Percentiles rank a stretch among this genome's conserved stretches.
These are phyloP conservation scores for Trachythela sp. DNA, from an alignment of 64 coral and sea anemone species.

Conservation along the genomic window DNA sequence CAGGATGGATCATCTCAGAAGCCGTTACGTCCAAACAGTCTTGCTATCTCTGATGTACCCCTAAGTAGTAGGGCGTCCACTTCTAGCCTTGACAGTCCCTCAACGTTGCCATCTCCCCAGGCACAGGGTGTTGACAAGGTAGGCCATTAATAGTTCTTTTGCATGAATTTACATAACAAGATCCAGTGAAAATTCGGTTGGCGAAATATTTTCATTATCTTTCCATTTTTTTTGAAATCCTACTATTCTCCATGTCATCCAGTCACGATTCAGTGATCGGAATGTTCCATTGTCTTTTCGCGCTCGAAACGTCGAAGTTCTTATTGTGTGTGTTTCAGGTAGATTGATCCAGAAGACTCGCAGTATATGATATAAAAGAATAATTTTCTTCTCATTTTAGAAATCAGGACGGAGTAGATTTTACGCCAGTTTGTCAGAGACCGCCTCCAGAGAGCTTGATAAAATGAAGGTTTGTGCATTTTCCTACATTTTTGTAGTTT, in stretches of 20 bases:
- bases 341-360: too few relatives aligned
- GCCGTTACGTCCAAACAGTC: background rate
- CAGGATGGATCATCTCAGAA: background rate
- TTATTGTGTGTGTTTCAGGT: too few relatives aligned
- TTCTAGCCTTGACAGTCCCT: background rate
- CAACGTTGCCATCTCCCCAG: background rate
- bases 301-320: too few relatives aligned
- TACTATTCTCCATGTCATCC: background rate
- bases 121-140: background rate
- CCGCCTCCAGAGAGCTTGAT: constrained; percentile 67
- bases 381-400: constrained; percentile 4
- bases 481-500: constrained; percentile 5
- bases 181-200: too few relatives aligned
- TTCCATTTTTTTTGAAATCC: background rate
- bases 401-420: constrained; percentile 83
- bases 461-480: constrained; percentile 72
- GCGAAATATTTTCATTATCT: too few relatives aligned
- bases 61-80: background rate
- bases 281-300: too few relatives aligned
- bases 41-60: background rate
- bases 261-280: too few relatives aligned
- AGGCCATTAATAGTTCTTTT: background rate
- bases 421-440: constrained; percentile 74
- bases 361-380: background rate
- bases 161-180: too few relatives aligned